Evolutionary conservation across 2,113 vertebrate genomes (phyloP).

Genomic region (Gambusia holbrooki): DNA sequence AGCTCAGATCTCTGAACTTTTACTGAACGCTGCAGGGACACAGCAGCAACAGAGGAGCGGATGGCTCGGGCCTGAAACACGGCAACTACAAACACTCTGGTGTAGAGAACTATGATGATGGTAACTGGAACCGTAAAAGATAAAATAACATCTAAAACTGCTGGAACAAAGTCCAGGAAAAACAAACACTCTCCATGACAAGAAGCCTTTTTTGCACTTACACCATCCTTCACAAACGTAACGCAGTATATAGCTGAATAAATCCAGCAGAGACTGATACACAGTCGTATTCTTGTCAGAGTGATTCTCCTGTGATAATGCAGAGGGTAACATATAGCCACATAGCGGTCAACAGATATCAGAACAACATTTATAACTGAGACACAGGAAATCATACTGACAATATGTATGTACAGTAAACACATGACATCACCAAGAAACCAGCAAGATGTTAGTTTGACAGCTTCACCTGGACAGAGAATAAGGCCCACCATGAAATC

Average conservation of each 20-base stretch:
- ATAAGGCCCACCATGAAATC: conserved; percentile 18
- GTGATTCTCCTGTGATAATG: conserved; percentile 40
- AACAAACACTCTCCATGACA: conserved; percentile 38
- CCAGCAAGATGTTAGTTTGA: conserved; percentile 50
- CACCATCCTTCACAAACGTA: neutral
- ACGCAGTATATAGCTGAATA: neutral
- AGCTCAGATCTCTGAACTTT: conserved; percentile 4
- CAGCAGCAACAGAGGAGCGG: neutral
- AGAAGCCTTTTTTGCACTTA: neutral
- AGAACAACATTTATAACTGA: conserved; percentile 38
- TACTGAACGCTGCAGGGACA: neutral
- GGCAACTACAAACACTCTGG: conserved; percentile 46
- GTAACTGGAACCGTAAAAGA: conserved; percentile 28
- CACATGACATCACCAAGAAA: conserved; percentile 56
- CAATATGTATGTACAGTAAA: conserved; percentile 21
- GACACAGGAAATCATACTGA: neutral
- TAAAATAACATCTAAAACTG: conserved; percentile 32
- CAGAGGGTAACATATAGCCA: conserved; percentile 61
- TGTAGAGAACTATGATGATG: conserved; percentile 42
- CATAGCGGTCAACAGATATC: conserved; percentile 60
- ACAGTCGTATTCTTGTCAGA: neutral
- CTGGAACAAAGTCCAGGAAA: conserved; percentile 7
- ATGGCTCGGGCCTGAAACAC: conserved; percentile 58
- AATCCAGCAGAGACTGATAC: neutral
- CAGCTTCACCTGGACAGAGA: conserved; percentile 22